Percentiles rank a stretch among this genome's conserved stretches.
These are phyloP conservation scores for Aldabrachelys gigantea DNA, from an alignment of 2,113 vertebrate species.

Conservation along the genomic window DNA sequence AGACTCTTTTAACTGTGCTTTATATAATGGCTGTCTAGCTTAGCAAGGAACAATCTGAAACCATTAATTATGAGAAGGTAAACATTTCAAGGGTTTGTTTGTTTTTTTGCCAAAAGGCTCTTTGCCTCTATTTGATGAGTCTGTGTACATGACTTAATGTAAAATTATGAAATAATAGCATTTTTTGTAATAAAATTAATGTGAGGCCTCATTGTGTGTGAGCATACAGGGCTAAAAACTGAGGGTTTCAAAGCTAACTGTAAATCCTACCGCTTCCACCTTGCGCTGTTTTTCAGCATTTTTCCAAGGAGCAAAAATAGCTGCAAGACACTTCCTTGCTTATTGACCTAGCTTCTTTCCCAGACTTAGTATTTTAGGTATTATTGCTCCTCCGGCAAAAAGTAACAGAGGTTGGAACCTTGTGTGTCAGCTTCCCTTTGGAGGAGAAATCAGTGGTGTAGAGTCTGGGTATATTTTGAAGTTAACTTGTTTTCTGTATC, in stretches of 20 bases:
- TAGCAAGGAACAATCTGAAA: slow-evolving; percentile 81
- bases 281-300: background rate
- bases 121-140: slow-evolving; percentile 77
- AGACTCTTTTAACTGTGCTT: slow-evolving; percentile 79
- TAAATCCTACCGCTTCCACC: background rate
- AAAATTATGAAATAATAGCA: slow-evolving; percentile 73
- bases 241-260: background rate
- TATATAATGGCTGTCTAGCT: slow-evolving; percentile 77
- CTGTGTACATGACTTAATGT: slow-evolving; percentile 68
- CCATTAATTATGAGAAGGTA: slow-evolving; percentile 82
- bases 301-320: background rate
- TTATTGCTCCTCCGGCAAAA: background rate
- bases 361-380: background rate
- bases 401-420: background rate
- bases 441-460: background rate
- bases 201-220: background rate
- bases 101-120: slow-evolving; percentile 67
- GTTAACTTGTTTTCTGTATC: background rate
- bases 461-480: background rate
- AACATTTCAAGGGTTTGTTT: slow-evolving; percentile 75
- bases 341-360: background rate
- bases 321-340: background rate
- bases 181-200: slow-evolving; percentile 65
- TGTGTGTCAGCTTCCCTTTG: background rate
- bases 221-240: background rate